Conservation (phyloP, 2,797 vertebrate species). For the Microctenopoma steveboyesi region DNA sequence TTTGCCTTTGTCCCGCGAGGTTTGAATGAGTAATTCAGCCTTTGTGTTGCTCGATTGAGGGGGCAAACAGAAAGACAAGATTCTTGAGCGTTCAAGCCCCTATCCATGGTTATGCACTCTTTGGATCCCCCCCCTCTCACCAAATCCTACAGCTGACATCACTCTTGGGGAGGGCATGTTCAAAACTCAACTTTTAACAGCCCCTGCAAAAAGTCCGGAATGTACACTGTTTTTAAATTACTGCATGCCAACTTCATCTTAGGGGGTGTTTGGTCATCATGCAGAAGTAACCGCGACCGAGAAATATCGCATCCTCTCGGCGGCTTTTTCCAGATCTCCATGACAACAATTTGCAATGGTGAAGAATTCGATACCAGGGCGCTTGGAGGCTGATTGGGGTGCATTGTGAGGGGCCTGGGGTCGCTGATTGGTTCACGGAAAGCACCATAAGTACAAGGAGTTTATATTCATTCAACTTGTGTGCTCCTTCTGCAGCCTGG, state of each 20-base stretch:
- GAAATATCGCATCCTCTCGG: conserved; percentile 92
- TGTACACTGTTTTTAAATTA: conserved; percentile 21
- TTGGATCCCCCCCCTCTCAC: conserved; percentile 79
- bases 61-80: conserved; percentile 99
- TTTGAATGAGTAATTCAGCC: conserved; percentile 99
- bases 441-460: conserved; percentile 93
- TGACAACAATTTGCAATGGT: conserved; percentile 96
- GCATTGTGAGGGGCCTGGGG: conserved; percentile 96
- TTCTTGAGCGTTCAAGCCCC: conserved; percentile 98
- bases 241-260: conserved; percentile 9
- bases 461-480: conserved; percentile 98
- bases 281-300: conserved; percentile 77
- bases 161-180: conserved; percentile 80
- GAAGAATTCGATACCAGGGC: conserved; percentile 98
- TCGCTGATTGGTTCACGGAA: conserved; percentile 98
- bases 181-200: conserved; percentile 77
- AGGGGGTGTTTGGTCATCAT: conserved; percentile 56
- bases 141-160: conserved; percentile 91
- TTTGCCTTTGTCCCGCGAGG: conserved; percentile 94
- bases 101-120: conserved; percentile 99
- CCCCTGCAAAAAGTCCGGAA: conserved; percentile 75
- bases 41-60: conserved; percentile 99
- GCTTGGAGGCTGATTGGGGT: conserved; percentile 96
- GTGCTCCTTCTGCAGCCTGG: conserved; percentile 84
- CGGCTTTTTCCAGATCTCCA: conserved; percentile 93